Percentiles rank a stretch among this genome's conserved stretches.
Conservation (phyloP, 1,140 invertebrate species). For the Coptotermes formosanus region DNA sequence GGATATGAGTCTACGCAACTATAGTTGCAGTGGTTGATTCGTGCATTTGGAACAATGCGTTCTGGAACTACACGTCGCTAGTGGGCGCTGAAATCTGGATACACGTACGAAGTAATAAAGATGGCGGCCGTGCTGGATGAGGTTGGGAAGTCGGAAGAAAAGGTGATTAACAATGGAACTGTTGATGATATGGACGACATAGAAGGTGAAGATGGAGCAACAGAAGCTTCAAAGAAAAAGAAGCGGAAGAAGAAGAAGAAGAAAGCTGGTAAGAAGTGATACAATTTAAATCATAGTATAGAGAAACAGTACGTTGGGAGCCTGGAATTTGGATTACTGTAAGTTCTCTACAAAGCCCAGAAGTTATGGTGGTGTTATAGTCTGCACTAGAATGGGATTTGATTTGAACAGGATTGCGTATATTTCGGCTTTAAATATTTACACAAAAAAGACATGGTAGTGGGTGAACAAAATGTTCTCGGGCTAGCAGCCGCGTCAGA, state of each 20-base stretch:
- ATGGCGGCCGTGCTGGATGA: slow-evolving; percentile 57
- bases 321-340: background rate
- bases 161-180: slow-evolving; percentile 43
- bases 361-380: background rate
- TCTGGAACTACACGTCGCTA: too few relatives aligned
- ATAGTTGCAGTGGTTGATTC: too few relatives aligned
- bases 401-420: too few relatives aligned
- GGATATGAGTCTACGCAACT: too few relatives aligned
- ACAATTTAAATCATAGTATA: background rate
- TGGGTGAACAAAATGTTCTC: background rate
- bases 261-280: slow-evolving; percentile 56
- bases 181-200: slow-evolving; percentile 51
- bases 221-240: slow-evolving; percentile 63
- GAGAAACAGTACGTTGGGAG: background rate
- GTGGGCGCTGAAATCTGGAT: too few relatives aligned
- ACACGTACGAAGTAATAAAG: background rate
- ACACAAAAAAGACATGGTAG: too few relatives aligned
- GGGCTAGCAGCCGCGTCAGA: too few relatives aligned
- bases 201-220: slow-evolving; percentile 52
- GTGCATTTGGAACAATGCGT: too few relatives aligned
- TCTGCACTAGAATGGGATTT: background rate
- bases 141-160: slow-evolving; percentile 43
- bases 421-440: too few relatives aligned
- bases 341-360: background rate
- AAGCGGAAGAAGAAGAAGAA: slow-evolving; percentile 76